phyloP scores from a whole-genome alignment of 1,140 invertebrate genomes.

The Bombus waltoni region DNA sequence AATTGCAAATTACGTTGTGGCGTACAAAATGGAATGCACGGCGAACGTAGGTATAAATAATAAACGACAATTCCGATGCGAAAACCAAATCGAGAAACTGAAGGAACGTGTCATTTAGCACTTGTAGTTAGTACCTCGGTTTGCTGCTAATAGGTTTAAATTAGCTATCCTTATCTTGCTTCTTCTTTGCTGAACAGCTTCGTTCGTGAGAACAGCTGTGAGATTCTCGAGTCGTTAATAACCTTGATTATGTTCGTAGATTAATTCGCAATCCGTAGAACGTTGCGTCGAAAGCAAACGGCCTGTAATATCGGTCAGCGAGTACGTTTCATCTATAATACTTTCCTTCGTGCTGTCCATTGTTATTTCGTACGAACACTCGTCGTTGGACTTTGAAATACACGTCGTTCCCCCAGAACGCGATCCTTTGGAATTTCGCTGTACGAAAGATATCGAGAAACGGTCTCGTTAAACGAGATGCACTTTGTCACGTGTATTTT shows the following conservation, averaged over 20 bases:
- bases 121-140: no score
- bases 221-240: neutral
- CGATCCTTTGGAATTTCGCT: neutral
- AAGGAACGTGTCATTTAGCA: neutral
- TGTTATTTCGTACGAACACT: constrained; percentile 11
- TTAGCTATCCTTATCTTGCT: constrained; percentile 7
- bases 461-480: neutral
- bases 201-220: neutral
- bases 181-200: neutral
- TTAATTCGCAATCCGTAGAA: neutral
- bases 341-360: neutral
- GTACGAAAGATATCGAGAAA: neutral
- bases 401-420: neutral
- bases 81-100: neutral
- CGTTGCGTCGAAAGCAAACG: neutral
- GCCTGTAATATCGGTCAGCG: neutral
- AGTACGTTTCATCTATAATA: neutral
- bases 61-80: no score
- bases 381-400: constrained; percentile 9
- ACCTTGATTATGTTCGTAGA: neutral
- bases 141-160: constrained; percentile 6
- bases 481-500: constrained; percentile 1
- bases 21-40: no score
- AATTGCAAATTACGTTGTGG: no score
- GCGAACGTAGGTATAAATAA: no score